Evolutionary conservation across 2,113 vertebrate species (phyloP).

Genomic region (Procavia capensis): DNA sequence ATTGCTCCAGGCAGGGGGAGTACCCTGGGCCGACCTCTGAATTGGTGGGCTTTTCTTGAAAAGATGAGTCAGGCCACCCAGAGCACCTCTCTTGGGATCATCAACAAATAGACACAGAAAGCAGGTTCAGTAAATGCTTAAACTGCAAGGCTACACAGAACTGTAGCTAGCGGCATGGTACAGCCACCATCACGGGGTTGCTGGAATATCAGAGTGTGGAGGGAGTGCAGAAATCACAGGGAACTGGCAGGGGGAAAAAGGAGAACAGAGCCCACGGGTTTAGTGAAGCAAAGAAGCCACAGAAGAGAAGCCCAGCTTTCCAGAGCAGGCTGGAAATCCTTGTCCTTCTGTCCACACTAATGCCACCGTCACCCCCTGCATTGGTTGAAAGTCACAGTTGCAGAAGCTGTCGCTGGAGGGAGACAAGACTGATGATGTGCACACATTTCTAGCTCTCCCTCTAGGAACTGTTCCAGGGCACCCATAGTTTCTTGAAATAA

Average conservation of each 20-base stretch:
- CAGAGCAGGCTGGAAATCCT: background rate
- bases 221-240: background rate
- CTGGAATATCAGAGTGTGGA: background rate
- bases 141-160: background rate
- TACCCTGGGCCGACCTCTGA: background rate
- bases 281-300: background rate
- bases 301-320: background rate
- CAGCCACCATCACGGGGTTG: background rate
- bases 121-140: background rate
- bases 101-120: background rate
- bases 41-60: background rate
- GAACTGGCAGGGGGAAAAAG: background rate
- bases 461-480: background rate
- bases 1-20: background rate
- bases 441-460: background rate
- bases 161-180: background rate
- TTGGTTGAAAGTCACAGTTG: background rate
- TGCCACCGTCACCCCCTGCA: background rate
- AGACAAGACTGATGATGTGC: background rate
- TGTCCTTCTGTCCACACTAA: background rate
- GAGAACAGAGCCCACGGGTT: background rate
- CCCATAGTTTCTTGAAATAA: background rate
- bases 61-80: background rate
- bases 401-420: background rate
- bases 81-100: background rate